Conservation (phyloP, 2,888 invertebrate species). For the Neocrepidodera transversa region DNA sequence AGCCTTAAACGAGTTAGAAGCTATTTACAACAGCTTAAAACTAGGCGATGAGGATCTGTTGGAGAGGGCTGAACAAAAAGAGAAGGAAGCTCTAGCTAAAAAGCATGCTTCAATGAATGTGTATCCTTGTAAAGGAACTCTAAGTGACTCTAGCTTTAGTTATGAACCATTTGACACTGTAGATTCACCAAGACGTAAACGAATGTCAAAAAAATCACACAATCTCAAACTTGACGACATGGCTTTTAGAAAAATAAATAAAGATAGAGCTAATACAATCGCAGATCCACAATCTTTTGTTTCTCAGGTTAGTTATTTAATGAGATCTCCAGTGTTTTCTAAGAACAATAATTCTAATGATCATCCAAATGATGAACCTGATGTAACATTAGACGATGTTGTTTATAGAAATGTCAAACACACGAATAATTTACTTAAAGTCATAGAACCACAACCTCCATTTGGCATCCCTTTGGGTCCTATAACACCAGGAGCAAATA, state of each 20-base stretch:
- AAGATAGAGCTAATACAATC: conserved; percentile 64
- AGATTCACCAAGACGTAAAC: conserved; percentile 52
- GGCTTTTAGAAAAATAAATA: conserved; percentile 78
- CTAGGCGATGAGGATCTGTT: conserved; percentile 83
- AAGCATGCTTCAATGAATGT: conserved; percentile 45
- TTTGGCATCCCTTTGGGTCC: conserved; percentile 91
- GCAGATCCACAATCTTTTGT: conserved; percentile 61
- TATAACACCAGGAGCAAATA: conserved; percentile 78
- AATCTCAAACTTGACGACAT: conserved; percentile 78
- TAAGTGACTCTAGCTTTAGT: conserved; percentile 59
- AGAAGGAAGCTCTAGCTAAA: conserved; percentile 58
- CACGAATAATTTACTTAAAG: conserved; percentile 75
- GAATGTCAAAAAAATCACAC: conserved; percentile 56
- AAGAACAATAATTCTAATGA: conserved; percentile 61
- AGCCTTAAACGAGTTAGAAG: conserved; percentile 87
- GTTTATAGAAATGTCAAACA: conserved; percentile 81
- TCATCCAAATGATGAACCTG: conserved; percentile 68
- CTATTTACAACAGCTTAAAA: conserved; percentile 88
- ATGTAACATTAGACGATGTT: conserved; percentile 84
- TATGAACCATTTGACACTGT: conserved; percentile 56
- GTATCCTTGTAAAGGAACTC: conserved; percentile 52
- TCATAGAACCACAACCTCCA: conserved; percentile 83
- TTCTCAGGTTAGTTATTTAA: conserved; percentile 71
- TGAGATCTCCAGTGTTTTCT: conserved; percentile 72
- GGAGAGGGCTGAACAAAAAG: conserved; percentile 80